phyloP scores from a whole-genome alignment of 2,113 vertebrate genomes.

The Crotalus tigris region DNA sequence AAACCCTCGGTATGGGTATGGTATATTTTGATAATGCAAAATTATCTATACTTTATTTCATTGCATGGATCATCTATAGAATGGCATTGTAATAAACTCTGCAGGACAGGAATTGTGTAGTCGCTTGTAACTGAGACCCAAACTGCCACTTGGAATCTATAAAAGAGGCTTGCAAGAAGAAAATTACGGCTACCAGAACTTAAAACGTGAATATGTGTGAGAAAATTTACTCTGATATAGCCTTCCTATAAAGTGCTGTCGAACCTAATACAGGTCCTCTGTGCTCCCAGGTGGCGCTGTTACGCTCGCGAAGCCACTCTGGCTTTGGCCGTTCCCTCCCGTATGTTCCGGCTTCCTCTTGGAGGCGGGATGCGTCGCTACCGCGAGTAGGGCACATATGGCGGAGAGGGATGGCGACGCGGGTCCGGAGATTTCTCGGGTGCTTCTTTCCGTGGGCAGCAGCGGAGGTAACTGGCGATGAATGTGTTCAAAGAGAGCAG shows the following conservation, averaged over 20 bases:
- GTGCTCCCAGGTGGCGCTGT: constrained; percentile 11
- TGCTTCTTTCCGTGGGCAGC: constrained; percentile 67
- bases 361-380: neutral
- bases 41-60: neutral
- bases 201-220: neutral
- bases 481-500: neutral
- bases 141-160: neutral
- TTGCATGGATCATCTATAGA: neutral
- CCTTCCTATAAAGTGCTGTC: neutral
- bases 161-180: neutral
- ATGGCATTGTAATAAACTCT: neutral
- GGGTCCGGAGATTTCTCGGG: constrained; percentile 45
- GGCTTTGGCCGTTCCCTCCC: constrained; percentile 23
- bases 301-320: neutral
- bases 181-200: neutral
- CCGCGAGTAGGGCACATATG: neutral
- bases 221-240: neutral
- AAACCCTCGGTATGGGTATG: neutral
- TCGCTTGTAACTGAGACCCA: neutral
- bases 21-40: neutral
- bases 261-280: neutral
- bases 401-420: fast-evolving
- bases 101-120: neutral
- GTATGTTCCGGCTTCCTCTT: neutral
- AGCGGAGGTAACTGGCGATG: constrained; percentile 38